Percentiles rank a stretch among this genome's conserved stretches.
Conservation (phyloP, 2,888 invertebrate species). For the Hirtodrosophila histrioides region DNA sequence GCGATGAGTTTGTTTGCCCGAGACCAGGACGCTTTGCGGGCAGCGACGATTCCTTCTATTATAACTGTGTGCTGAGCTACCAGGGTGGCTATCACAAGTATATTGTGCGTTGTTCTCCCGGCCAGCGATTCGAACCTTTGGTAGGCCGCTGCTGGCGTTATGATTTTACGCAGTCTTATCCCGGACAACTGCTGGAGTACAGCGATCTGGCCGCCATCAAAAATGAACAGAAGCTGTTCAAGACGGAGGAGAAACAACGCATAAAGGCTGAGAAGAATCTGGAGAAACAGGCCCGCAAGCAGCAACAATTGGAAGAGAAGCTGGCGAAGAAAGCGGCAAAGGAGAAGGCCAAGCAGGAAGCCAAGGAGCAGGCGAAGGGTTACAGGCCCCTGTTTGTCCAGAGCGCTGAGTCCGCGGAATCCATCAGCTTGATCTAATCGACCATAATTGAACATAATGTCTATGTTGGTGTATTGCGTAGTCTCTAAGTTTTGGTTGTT, state of each 20-base stretch:
- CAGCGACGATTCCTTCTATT: conserved; percentile 67
- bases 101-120: conserved; percentile 67
- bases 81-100: conserved; percentile 69
- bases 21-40: conserved; percentile 55
- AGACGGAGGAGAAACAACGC: conserved; percentile 65
- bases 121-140: conserved; percentile 62
- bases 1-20: conserved; percentile 53
- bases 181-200: conserved; percentile 46
- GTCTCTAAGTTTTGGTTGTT: conserved; percentile 38
- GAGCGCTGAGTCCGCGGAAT: conserved; percentile 41
- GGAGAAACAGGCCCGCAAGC: conserved; percentile 66
- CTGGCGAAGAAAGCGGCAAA: conserved; percentile 73
- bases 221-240: conserved; percentile 69
- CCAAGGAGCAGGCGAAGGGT: conserved; percentile 58
- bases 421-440: conserved; percentile 6
- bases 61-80: conserved; percentile 60
- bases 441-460: conserved; percentile 4
- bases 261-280: conserved; percentile 65
- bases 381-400: conserved; percentile 41
- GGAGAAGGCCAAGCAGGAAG: conserved; percentile 63
- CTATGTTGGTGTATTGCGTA: conserved; percentile 66
- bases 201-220: conserved; percentile 69
- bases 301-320: conserved; percentile 71
- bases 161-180: conserved; percentile 54
- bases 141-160: conserved; percentile 69